These are phyloP conservation scores for Antechinus stuartii DNA, from an alignment of 2,113 vertebrate species.

Conservation along the genomic window DNA sequence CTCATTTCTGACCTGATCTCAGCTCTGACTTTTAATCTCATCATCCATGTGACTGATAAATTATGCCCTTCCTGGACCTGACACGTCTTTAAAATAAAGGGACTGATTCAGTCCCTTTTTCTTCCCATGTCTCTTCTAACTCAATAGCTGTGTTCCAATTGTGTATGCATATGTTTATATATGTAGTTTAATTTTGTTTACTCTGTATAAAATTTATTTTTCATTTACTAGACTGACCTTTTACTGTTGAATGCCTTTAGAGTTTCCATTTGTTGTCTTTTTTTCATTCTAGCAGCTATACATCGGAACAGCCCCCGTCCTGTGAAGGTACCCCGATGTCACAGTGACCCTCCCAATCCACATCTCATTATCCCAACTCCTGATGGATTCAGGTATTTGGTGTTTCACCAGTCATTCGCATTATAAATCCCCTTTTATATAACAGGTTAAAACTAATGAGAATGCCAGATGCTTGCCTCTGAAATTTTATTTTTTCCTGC, in stretches of 20 bases:
- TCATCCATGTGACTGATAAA: not conserved
- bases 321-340: conserved; percentile 96
- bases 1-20: not conserved
- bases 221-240: not conserved
- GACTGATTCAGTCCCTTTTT: not conserved
- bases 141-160: not conserved
- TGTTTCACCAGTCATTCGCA: not conserved
- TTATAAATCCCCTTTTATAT: not conserved
- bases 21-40: not conserved
- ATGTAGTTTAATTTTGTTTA: conserved; percentile 38
- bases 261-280: conserved; percentile 38
- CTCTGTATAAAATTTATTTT: not conserved
- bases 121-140: not conserved
- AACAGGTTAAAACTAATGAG: not conserved
- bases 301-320: conserved; percentile 97
- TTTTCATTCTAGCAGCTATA: conserved; percentile 83
- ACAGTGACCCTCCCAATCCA: conserved; percentile 98
- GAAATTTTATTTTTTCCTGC: not conserved
- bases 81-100: not conserved
- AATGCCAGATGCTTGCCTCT: conserved; percentile 32
- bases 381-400: conserved; percentile 94
- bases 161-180: not conserved
- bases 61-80: not conserved
- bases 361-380: conserved; percentile 94
- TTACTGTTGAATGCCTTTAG: conserved; percentile 13